These are phyloP conservation scores for Drosophila murphyi DNA, from an alignment of 1,140 invertebrate genomes.

Conservation along the genomic window DNA sequence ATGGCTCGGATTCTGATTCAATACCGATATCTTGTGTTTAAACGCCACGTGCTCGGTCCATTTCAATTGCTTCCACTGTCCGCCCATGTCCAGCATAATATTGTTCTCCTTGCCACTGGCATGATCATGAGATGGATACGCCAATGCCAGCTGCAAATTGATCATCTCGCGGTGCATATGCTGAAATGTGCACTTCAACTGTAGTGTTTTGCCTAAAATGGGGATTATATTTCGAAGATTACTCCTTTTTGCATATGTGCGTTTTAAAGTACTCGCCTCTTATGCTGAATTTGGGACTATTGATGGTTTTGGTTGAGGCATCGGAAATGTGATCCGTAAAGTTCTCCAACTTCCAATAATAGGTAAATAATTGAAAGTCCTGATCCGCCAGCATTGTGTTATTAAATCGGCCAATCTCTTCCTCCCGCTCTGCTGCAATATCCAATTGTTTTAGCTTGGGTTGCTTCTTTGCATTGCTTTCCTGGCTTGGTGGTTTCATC, in stretches of 20 bases:
- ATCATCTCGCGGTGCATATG: conserved; percentile 78
- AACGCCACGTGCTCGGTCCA: conserved; percentile 58
- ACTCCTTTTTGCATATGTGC: background rate
- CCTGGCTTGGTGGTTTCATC: conserved; percentile 23
- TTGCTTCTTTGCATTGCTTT: conserved; percentile 21
- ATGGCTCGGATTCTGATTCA: conserved; percentile 68
- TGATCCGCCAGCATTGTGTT: conserved; percentile 76
- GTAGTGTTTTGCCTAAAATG: conserved; percentile 62
- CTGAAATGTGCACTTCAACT: conserved; percentile 72
- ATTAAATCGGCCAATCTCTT: conserved; percentile 72
- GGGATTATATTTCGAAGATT: background rate
- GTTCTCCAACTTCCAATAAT: conserved; percentile 82
- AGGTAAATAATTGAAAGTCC: conserved; percentile 74
- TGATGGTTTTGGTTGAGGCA: conserved; percentile 33
- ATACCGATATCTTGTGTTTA: conserved; percentile 77
- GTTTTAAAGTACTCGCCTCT: conserved; percentile 52
- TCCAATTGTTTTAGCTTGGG: conserved; percentile 50
- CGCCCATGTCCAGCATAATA: conserved; percentile 73
- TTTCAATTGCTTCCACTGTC: conserved; percentile 71
- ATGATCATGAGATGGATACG: conserved; percentile 16
- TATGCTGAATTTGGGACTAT: conserved; percentile 78
- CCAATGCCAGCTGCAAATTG: conserved; percentile 62
- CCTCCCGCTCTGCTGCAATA: conserved; percentile 36
- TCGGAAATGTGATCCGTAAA: conserved; percentile 69
- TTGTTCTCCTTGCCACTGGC: conserved; percentile 50